Conservation (phyloP, 2,888 invertebrate genomes). For the Chaetogeoica ovagalla region DNA sequence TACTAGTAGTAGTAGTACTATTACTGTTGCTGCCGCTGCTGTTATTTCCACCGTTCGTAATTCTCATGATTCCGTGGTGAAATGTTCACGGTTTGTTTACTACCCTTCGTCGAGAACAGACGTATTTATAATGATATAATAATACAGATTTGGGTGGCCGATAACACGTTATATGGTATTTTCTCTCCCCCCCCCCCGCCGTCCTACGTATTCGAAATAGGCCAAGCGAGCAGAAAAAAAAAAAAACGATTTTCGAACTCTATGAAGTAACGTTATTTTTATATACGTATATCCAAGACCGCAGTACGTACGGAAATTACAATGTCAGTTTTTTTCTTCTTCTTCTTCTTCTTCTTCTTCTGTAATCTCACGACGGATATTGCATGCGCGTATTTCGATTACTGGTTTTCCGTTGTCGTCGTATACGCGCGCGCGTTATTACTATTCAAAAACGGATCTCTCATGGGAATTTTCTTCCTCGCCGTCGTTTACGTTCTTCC, state of each 20-base stretch:
- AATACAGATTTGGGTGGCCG: conserved; percentile 16
- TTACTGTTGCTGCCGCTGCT: no score
- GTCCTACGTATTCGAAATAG: no score
- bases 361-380: not conserved
- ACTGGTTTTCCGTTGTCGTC: conserved; percentile 41
- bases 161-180: conserved; percentile 24
- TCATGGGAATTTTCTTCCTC: conserved; percentile 24
- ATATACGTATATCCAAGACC: not conserved
- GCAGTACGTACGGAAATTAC: conserved; percentile 16
- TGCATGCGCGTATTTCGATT: conserved; percentile 22
- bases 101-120: conserved; percentile 3
- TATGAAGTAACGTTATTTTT: not conserved
- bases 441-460: conserved; percentile 15
- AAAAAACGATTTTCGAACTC: no score
- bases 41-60: conserved; percentile 24
- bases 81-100: conserved; percentile 52
- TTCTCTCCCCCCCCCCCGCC: not conserved
- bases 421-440: no score
- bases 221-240: no score
- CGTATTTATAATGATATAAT: not conserved
- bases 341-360: no score
- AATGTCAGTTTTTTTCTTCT: no score
- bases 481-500: not conserved
- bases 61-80: conserved; percentile 49
- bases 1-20: no score